Evolutionary conservation across 2,797 vertebrate species (phyloP), one percentile per base, ranked within the genome.

Genomic region (Euthynnus affinis): DNA sequence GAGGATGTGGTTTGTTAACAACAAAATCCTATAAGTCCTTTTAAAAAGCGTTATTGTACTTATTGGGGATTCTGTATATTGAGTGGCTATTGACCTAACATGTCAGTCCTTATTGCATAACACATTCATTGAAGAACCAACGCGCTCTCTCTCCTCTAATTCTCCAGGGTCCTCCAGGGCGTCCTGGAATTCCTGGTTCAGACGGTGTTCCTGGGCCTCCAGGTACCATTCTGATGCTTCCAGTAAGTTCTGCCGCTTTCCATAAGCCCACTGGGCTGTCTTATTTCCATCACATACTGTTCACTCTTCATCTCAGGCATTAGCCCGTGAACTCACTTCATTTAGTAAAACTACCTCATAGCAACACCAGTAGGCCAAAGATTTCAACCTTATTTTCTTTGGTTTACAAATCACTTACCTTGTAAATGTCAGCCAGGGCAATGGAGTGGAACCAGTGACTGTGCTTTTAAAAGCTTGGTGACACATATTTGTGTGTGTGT

Each of bases 171-270:
- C 97, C 96, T 62, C 92, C 97, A 48, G 98, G 98, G 46, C 98
- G 98, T 85, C 91, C 98, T 74, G 98, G 98, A 77, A 92, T 99
- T 83, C 98, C 98, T 29, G 98, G 98, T 78, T 97, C 96, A 77
- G 98, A 99, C 80, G 98, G 98, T 42, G 91, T 98, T 83, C 96
- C 98, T 74, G 98, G 98, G 77, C 97, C 97, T 56, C 94, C 98
- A 71, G 98, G 98, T 55, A 99, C 98, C 81, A 94, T 99, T 94
- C 89, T 99, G 87, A 98, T 99, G 98, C 87, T 99, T 86, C 98
- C 98, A 76, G 98, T 99, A 96, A 94, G 96, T 95, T 34, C 60
- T 37, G 25, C 80, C 15, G 32, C 70, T 67, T 74, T 71, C 34
- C 78, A 69, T 64, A 34, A 8, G 65, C 66, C 70, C 75, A 55